Evolutionary conservation across 2,113 vertebrate species (phyloP).

Genomic region (Rhadina sibilatrix): DNA sequence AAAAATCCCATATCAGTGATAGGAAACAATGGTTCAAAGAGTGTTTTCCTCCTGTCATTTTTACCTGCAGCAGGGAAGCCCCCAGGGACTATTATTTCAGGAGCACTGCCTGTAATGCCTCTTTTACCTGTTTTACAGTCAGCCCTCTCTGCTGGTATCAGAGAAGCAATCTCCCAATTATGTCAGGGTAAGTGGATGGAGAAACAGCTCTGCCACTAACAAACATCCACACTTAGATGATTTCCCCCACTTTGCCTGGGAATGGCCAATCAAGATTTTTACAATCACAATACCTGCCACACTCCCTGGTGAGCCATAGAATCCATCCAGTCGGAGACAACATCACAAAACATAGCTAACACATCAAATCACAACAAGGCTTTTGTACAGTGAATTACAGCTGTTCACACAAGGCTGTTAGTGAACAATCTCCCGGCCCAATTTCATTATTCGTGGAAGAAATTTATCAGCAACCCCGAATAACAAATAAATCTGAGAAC

Average conservation of each 20-base stretch:
- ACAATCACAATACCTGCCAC: neutral
- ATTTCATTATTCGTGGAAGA: constrained; percentile 37
- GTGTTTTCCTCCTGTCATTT: neutral
- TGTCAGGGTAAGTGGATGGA: neutral
- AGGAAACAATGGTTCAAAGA: neutral
- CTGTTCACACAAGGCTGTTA: constrained; percentile 7
- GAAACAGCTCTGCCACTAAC: neutral
- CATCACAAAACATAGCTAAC: constrained; percentile 7
- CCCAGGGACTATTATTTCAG: neutral
- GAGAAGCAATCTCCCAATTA: constrained; percentile 14
- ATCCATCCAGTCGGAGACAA: neutral
- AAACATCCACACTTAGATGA: neutral
- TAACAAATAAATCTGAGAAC: constrained; percentile 28
- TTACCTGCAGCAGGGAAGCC: neutral
- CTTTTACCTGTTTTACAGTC: constrained; percentile 13
- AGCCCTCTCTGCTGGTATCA: constrained; percentile 24
- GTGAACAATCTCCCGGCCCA: constrained; percentile 23
- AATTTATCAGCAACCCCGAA: constrained; percentile 19
- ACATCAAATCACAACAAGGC: constrained; percentile 19
- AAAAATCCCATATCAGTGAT: neutral
- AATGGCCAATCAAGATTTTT: constrained; percentile 46
- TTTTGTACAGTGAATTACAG: neutral
- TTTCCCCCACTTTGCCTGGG: constrained; percentile 16
- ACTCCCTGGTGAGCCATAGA: neutral
- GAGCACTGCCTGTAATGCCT: neutral